Conservation (phyloP, 1,140 invertebrate species). For the Drosophila tropicalis region DNA sequence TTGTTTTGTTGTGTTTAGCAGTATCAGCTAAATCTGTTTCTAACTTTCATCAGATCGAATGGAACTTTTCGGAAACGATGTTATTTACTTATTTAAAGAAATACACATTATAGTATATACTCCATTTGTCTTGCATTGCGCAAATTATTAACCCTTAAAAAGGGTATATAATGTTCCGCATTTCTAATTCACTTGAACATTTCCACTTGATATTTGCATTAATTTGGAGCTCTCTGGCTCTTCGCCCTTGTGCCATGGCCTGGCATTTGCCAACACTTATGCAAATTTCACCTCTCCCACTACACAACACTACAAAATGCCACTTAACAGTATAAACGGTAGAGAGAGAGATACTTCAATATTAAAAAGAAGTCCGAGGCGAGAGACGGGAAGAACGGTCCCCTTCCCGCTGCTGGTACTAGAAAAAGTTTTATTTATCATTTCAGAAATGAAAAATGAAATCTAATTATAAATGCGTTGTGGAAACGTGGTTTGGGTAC, state of each 20-base stretch:
- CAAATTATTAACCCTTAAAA: too few species aligned
- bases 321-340: constrained; percentile 23
- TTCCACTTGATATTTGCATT: constrained; percentile 49
- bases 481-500: constrained; percentile 54
- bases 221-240: constrained; percentile 37
- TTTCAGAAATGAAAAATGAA: constrained; percentile 56
- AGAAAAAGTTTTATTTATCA: constrained; percentile 73
- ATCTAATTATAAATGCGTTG: constrained; percentile 75
- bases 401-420: constrained; percentile 6
- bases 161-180: constrained; percentile 3
- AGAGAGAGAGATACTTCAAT: constrained; percentile 37
- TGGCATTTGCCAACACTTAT: constrained; percentile 53
- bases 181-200: not conserved
- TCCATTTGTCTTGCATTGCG: too few species aligned
- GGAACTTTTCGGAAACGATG: too few species aligned
- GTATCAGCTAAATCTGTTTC: constrained; percentile 9
- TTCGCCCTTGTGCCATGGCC: not conserved
- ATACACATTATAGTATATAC: too few species aligned
- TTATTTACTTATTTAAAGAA: not conserved
- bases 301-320: constrained; percentile 6
- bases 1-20: not conserved
- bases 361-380: not conserved
- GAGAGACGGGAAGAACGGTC: not conserved
- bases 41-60: constrained; percentile 27
- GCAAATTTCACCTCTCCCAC: constrained; percentile 42